Evolutionary conservation across 2,797 vertebrate genomes (phyloP), one percentile per base, ranked within the genome.

Genomic region (Pelobates cultripes): DNA sequence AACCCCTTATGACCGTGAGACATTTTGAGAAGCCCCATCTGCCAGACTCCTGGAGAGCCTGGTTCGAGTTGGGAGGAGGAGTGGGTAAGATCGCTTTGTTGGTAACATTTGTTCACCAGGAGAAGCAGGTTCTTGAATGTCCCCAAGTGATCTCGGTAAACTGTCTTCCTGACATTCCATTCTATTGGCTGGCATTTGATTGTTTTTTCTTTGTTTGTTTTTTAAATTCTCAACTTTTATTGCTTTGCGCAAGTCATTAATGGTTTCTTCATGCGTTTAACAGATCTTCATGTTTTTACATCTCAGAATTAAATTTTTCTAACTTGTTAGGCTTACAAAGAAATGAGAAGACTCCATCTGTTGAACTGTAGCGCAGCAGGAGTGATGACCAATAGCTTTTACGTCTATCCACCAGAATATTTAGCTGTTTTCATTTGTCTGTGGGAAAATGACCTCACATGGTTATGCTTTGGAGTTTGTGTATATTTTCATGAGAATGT

Each of bases 41-140:
- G 82, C 82, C 72, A 83, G 77, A 83, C 82, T 83, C 82, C 82
- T 74, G 77, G 77, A 79, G 82, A 70, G 82, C 47, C 70, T 79
- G 77, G 82, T 75, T 83, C 45, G 57, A 41, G 45, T 41, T 83
- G 82, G 82, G 82, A 83, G 77, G 72, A 79, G 77, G 77, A 75
- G 60, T 66, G 72, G 71, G 75, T 69, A 75, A 75, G 82, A 73
- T 69, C 72, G 72, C 77, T 79, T 79, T 83, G 82, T 79, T 83
- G 77, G 77, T 83, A 83, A 83, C 82, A 83, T 83, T 83, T 83
- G 82, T 83, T 79, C 71, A 28, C 72, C 82, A 83, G 82, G 55
- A 83, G 66, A 83, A 15, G 66, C 72, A 75, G 82, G 82, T 83
- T 79, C 77, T 70, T 45, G 57, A 47, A 79, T 79, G 77, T 79